Conservation (phyloP, 2,797 vertebrate genomes). For the Hozukius guyotensis region DNA sequence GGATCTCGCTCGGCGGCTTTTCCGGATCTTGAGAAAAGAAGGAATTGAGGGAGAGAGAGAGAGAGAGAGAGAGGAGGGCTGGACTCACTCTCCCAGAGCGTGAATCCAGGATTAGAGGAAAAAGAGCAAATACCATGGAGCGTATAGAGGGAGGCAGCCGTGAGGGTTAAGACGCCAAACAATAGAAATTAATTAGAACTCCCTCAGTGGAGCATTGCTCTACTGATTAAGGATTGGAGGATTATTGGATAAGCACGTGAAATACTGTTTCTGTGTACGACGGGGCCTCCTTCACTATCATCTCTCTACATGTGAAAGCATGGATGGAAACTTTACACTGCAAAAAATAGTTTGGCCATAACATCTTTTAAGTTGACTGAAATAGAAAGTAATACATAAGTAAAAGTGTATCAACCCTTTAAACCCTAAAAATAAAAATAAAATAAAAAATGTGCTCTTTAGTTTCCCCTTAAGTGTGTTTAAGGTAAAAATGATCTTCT, state of each 20-base stretch:
- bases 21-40: conserved; percentile 63
- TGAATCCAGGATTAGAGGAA: conserved; percentile 72
- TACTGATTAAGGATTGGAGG: conserved; percentile 62
- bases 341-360: not conserved
- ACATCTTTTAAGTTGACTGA: not conserved
- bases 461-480: not conserved
- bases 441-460: not conserved
- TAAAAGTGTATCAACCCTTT: not conserved
- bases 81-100: conserved; percentile 70
- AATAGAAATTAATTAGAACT: conserved; percentile 76
- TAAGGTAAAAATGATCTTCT: not conserved
- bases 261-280: conserved; percentile 43
- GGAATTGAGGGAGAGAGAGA: conserved; percentile 28
- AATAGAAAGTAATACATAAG: not conserved
- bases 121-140: conserved; percentile 64
- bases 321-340: conserved; percentile 17
- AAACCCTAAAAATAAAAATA: no score
- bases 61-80: conserved; percentile 30
- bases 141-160: conserved; percentile 49
- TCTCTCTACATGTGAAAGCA: not conserved
- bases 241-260: conserved; percentile 64
- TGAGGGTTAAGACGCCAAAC: conserved; percentile 65
- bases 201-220: conserved; percentile 53
- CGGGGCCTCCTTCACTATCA: not conserved
- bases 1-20: conserved; percentile 63